These are phyloP conservation scores for Linepithema humile DNA, from an alignment of 1,140 invertebrate species.

Conservation along the genomic window DNA sequence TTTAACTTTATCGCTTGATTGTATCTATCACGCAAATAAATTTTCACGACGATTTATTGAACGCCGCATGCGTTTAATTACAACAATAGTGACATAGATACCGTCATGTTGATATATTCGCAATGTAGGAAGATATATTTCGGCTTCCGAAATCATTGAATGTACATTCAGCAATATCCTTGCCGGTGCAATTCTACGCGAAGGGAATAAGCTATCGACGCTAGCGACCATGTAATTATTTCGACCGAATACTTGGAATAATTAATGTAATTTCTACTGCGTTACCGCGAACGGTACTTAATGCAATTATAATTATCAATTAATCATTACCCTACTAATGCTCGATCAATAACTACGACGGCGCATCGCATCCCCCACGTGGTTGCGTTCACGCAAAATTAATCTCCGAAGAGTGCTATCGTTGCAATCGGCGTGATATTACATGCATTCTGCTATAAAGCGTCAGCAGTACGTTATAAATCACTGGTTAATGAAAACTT, in stretches of 20 bases:
- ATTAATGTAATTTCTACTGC: constrained; percentile 69
- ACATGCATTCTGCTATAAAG: constrained; percentile 18
- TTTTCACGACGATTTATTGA: constrained; percentile 39
- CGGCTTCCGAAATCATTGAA: constrained; percentile 58
- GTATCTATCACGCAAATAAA: constrained; percentile 57
- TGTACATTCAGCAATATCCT: constrained; percentile 48
- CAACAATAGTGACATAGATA: constrained; percentile 51
- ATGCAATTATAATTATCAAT: constrained; percentile 70
- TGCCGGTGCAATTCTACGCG: constrained; percentile 34
- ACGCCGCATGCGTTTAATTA: constrained; percentile 60
- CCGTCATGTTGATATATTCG: constrained; percentile 41
- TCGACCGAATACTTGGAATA: constrained; percentile 68
- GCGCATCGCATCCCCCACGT: constrained; percentile 17
- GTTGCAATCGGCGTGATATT: constrained; percentile 44
- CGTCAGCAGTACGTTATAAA: constrained; percentile 32
- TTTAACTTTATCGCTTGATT: constrained; percentile 23
- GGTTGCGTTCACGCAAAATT: constrained; percentile 51
- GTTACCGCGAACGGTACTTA: constrained; percentile 62
- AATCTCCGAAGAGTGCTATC: constrained; percentile 51
- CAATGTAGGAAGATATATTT: constrained; percentile 50
- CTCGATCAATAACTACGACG: constrained; percentile 55
- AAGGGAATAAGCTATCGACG: constrained; percentile 56
- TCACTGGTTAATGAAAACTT: constrained; percentile 50
- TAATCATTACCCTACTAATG: constrained; percentile 65
- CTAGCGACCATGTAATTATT: constrained; percentile 55